Evolutionary conservation across 2,888 invertebrate species (phyloP).

Genomic region (Drosophila infuscata): DNA sequence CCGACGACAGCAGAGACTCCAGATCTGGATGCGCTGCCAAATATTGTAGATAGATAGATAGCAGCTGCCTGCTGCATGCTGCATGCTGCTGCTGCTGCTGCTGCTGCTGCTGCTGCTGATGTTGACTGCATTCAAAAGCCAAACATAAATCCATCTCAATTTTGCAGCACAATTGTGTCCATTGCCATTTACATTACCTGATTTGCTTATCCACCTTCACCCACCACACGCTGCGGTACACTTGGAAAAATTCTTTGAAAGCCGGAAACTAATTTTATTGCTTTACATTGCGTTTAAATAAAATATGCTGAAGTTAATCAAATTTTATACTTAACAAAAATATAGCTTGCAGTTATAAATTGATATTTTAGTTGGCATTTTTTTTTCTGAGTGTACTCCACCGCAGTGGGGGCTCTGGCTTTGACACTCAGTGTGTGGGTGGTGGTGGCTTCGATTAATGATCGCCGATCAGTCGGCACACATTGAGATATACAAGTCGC

Average conservation of each 20-base stretch:
- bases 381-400: neutral
- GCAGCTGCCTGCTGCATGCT: constrained; percentile 2
- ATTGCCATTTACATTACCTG: constrained; percentile 61
- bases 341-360: neutral
- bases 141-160: constrained; percentile 64
- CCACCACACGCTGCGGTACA: neutral
- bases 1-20: constrained; percentile 23
- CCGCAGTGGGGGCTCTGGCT: constrained; percentile 18
- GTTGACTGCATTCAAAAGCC: constrained; percentile 15
- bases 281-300: neutral
- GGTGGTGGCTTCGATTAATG: constrained; percentile 57
- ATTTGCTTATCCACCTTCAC: constrained; percentile 38
- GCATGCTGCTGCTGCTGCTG: constrained; percentile 33
- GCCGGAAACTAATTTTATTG: neutral
- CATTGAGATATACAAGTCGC: constrained; percentile 49
- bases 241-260: neutral
- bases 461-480: constrained; percentile 52
- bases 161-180: constrained; percentile 52
- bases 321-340: neutral
- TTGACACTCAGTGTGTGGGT: constrained; percentile 60
- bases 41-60: constrained; percentile 25
- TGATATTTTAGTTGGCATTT: neutral
- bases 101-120: constrained; percentile 34
- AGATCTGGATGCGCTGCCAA: constrained; percentile 39
- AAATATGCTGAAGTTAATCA: neutral